Evolutionary conservation across 1,140 invertebrate genomes (phyloP), one percentile per base, ranked within the genome.

Genomic region (Calycopis cecrops): DNA sequence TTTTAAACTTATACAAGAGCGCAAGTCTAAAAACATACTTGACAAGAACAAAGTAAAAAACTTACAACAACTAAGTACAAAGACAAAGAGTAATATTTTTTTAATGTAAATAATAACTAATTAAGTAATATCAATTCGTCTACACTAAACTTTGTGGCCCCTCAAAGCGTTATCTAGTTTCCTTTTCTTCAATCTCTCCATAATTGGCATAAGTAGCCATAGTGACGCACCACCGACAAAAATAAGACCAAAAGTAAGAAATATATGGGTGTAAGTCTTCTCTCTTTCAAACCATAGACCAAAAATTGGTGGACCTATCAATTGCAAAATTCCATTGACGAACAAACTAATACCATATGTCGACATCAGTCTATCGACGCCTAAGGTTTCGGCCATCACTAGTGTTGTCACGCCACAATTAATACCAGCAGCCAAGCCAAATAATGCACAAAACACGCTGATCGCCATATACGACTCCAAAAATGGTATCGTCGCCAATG

Each of bases 341-440:
- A 96, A 96, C 3, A 96, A 82, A 56, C 94, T 94, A 18, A 96
- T 94, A 1, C 94, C 94, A 65, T 95, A 96, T 0, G 94, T 94
- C 0, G 94, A 95, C 50, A 94, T 94, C 11, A 96, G 71, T 34
- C 93, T 88, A 62, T 96, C 94, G 0, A 92, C 91, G 0, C 95
- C 95, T 3, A 96, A 77, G 88, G 95, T 92, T 76, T 96, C 94
- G 0, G 94, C 94, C 93, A 96, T 94, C 0, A 95, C 93, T 35
- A 96, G 91, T 0, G 94, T 94, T 0, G 94, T 95, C 0, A 96
- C 92, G 11, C 94, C 94, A 1, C 95, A 93, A 79, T 96, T 96
- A 11, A 92, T 90, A 1, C 95, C 94, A 0, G 94, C 95, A 4
- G 93, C 91, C 0, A 96, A 75, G 0, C 95, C 95, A 69, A 96